These are phyloP conservation scores for Tetrao urogallus DNA, from an alignment of 2,113 vertebrate species.

Conservation along the genomic window DNA sequence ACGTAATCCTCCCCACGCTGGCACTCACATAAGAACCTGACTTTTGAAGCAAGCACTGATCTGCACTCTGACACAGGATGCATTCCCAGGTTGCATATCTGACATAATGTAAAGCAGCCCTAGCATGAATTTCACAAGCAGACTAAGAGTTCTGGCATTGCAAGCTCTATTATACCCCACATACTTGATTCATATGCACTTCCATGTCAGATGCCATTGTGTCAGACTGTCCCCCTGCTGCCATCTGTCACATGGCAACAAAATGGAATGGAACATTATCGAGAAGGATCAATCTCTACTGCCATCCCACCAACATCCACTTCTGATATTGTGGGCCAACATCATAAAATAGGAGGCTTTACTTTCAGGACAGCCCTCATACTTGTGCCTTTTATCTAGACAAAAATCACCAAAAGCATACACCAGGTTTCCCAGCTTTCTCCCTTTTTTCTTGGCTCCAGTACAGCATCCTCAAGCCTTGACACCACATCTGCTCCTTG, in stretches of 20 bases:
- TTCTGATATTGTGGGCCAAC: too few relatives aligned
- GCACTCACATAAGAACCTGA: not conserved
- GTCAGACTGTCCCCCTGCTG: too few relatives aligned
- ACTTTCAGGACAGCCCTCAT: too few relatives aligned
- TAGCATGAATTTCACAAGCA: not conserved
- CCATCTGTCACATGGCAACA: too few relatives aligned
- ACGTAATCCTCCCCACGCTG: not conserved
- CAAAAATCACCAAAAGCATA: not conserved
- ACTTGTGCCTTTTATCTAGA: not conserved
- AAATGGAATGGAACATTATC: too few relatives aligned
- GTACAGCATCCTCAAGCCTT: not conserved
- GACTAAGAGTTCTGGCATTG: not conserved
- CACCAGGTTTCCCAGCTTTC: not conserved
- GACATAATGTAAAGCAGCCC: not conserved
- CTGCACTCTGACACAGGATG: rapidly evolving
- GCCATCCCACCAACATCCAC: too few relatives aligned
- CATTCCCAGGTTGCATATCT: not conserved
- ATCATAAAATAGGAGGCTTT: too few relatives aligned
- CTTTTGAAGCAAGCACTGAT: not conserved
- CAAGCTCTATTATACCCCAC: not conserved
- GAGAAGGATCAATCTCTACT: too few relatives aligned
- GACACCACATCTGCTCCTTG: not conserved
- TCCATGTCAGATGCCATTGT: too few relatives aligned
- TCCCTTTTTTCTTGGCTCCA: not conserved
- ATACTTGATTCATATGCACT: too few relatives aligned